Conservation (phyloP, 2,888 invertebrate species). For the Diachrysia chrysitis region DNA sequence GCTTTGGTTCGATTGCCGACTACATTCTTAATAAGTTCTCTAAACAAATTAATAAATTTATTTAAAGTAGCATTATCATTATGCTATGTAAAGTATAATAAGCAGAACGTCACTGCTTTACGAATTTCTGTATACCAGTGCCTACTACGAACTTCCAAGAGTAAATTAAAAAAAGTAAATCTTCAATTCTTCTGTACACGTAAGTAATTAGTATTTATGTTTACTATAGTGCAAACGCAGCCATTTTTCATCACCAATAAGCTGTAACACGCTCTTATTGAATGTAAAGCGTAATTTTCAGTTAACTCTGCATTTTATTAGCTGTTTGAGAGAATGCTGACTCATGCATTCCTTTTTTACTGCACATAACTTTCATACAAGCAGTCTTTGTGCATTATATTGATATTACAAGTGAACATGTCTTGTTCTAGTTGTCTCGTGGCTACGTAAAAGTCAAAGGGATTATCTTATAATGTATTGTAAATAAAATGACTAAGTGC, state of each 20-base stretch:
- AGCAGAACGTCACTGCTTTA: too few species aligned
- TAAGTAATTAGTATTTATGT: too few species aligned
- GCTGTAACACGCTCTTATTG: neutral
- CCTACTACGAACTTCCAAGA: too few species aligned
- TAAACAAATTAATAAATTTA: too few species aligned
- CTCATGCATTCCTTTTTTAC: constrained; percentile 41
- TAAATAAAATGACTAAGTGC: too few species aligned
- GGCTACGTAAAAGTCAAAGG: constrained; percentile 6
- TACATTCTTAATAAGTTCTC: too few species aligned
- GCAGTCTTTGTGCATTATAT: constrained; percentile 29
- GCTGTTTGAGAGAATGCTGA: constrained; percentile 22
- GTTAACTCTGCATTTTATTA: constrained; percentile 16
- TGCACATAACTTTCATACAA: constrained; percentile 30
- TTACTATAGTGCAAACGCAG: neutral
- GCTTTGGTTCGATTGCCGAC: too few species aligned
- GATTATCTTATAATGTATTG: neutral
- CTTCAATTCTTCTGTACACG: too few species aligned
- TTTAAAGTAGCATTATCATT: too few species aligned
- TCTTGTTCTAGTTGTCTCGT: constrained; percentile 5
- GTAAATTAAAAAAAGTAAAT: too few species aligned
- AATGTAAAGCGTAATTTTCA: neutral
- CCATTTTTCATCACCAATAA: constrained; percentile 2
- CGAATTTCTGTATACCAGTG: too few species aligned
- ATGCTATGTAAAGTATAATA: too few species aligned
- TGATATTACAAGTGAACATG: constrained; percentile 27